These are phyloP conservation scores for Gasterosteus aculeatus DNA, from an alignment of 2,113 vertebrate species.

Conservation along the genomic window DNA sequence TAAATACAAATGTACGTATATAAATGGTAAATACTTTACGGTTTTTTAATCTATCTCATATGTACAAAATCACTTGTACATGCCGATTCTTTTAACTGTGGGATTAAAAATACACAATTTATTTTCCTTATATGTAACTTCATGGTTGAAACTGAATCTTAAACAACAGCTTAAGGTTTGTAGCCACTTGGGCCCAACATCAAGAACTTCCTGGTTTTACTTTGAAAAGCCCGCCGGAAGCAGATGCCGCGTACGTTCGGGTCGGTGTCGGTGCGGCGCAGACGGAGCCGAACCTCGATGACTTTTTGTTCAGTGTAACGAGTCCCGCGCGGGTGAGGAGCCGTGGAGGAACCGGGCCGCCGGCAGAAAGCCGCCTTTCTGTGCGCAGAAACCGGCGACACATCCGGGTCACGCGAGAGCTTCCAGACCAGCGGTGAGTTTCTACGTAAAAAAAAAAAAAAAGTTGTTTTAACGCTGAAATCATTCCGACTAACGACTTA, in stretches of 20 bases:
- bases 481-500: not conserved
- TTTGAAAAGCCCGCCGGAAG: conserved; percentile 31
- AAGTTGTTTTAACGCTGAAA: not conserved
- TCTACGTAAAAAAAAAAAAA: not conserved
- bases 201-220: conserved; percentile 1
- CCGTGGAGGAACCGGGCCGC: not conserved
- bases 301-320: not conserved
- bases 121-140: not conserved
- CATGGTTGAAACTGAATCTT: not conserved
- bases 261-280: not conserved
- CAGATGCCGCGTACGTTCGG: fast-evolving
- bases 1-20: not conserved
- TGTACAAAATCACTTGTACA: not conserved
- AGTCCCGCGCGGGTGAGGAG: not conserved
- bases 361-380: not conserved
- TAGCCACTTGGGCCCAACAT: too few relatives aligned
- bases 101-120: not conserved
- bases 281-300: not conserved
- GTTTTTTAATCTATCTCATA: not conserved
- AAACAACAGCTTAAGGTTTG: not conserved
- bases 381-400: not conserved
- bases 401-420: not conserved
- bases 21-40: not conserved
- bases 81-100: too few relatives aligned
- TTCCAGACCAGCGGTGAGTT: not conserved